Conservation (phyloP, 2,113 vertebrate genomes). For the Nansenia antarctica region DNA sequence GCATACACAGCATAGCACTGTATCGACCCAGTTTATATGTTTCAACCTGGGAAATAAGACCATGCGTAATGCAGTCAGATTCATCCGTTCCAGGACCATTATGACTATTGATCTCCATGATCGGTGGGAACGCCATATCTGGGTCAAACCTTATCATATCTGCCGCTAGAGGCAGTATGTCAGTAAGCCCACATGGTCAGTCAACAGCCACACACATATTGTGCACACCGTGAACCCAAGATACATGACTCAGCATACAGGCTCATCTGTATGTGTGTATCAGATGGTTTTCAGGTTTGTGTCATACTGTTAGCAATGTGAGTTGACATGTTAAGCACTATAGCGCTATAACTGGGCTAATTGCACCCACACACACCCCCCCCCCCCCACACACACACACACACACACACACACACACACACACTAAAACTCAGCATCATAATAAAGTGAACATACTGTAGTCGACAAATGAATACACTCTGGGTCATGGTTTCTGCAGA, state of each 20-base stretch:
- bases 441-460: no score
- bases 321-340: neutral
- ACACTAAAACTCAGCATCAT: no score
- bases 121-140: slow-evolving; percentile 2
- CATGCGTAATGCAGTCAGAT: slow-evolving; percentile 9
- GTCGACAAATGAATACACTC: no score
- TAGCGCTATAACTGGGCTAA: slow-evolving; percentile 18
- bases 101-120: slow-evolving; percentile 43
- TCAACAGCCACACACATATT: no score
- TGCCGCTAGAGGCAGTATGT: neutral
- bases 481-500: no score
- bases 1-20: neutral
- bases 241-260: no score
- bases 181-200: neutral
- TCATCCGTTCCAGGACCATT: slow-evolving; percentile 24
- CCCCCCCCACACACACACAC: neutral
- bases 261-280: no score
- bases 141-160: neutral
- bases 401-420: slow-evolving; percentile 18
- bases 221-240: neutral
- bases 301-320: neutral
- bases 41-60: slow-evolving; percentile 13
- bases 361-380: neutral
- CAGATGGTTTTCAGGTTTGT: neutral
- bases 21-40: slow-evolving; percentile 9